phyloP scores from a whole-genome alignment of 2,888 invertebrate species.

The Temnothorax rugatulus region DNA sequence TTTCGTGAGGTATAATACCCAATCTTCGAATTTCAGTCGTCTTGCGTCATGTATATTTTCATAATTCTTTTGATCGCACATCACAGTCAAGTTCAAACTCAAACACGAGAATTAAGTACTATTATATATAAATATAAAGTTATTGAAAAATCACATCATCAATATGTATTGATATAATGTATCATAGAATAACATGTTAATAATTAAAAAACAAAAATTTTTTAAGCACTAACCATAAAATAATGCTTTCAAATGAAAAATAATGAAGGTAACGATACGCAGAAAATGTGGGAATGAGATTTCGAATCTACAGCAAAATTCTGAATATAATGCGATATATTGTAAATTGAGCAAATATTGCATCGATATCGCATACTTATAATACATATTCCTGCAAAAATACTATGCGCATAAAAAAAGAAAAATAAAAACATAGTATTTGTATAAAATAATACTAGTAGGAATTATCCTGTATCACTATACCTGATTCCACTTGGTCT shows the following conservation, averaged over 20 bases:
- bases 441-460: constrained; percentile 3
- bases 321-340: background rate
- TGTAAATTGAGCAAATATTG: constrained; percentile 33
- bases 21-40: background rate
- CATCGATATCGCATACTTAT: background rate
- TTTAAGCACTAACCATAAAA: background rate
- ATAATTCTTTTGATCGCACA: constrained; percentile 41
- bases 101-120: background rate
- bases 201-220: background rate
- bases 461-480: constrained; percentile 15
- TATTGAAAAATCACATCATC: background rate
- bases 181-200: background rate
- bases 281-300: background rate
- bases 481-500: background rate
- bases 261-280: background rate
- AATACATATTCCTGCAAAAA: constrained; percentile 57
- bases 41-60: background rate
- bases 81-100: constrained; percentile 65
- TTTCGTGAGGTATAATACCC: background rate
- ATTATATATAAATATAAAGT: constrained; percentile 1
- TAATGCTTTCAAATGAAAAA: background rate
- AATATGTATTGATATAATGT: background rate
- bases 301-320: background rate
- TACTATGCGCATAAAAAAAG: constrained; percentile 44
- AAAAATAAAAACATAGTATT: background rate